These are phyloP conservation scores for Lithodes maja DNA, from an alignment of 2,888 invertebrate genomes.

Conservation along the genomic window DNA sequence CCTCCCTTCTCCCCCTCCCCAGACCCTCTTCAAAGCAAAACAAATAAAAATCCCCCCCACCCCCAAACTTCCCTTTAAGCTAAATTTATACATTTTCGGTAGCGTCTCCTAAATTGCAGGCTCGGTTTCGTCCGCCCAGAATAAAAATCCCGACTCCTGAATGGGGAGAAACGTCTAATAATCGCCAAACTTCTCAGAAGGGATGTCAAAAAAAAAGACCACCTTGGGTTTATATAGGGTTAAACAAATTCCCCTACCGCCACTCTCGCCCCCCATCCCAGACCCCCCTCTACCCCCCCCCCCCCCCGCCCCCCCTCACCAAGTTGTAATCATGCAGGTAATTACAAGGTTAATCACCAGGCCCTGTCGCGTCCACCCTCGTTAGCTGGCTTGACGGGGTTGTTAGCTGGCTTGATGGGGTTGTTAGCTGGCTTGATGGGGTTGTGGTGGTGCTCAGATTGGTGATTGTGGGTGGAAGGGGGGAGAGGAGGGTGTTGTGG, in stretches of 20 bases:
- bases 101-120: no score
- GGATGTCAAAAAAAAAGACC: no score
- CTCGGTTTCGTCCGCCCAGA: no score
- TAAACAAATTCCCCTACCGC: not conserved
- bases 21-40: not conserved
- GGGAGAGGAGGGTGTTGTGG: not conserved
- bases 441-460: not conserved
- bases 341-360: conserved; percentile 22
- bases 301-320: conserved; percentile 7
- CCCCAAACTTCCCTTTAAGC: no score
- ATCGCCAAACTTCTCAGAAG: no score
- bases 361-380: conserved; percentile 6
- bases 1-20: not conserved
- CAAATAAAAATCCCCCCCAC: not conserved
- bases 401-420: not conserved
- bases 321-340: not conserved
- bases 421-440: not conserved
- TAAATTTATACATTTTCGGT: no score
- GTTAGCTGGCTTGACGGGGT: conserved; percentile 22
- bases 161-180: no score
- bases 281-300: conserved; percentile 9
- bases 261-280: not conserved
- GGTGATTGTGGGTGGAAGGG: not conserved
- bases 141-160: no score
- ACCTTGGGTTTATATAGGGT: no score